Evolutionary conservation across 2,113 vertebrate genomes (phyloP).

Genomic region (Mus spicilegus): DNA sequence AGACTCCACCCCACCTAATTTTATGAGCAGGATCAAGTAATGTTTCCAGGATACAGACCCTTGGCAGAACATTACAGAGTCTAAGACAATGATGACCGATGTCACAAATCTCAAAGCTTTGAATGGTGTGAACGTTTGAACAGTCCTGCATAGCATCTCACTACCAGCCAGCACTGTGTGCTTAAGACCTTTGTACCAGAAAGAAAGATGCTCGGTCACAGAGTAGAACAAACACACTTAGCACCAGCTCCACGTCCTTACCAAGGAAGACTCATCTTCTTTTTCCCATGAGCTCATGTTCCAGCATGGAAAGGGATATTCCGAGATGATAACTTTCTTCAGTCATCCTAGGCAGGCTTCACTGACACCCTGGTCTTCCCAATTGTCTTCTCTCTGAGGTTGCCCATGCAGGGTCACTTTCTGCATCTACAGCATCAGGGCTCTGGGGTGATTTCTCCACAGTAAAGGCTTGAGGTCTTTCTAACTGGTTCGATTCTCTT

Average conservation of each 20-base stretch:
- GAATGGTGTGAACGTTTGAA: neutral
- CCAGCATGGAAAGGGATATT: neutral
- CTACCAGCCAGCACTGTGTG: neutral
- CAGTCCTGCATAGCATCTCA: neutral
- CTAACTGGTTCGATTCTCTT: neutral
- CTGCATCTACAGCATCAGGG: no score
- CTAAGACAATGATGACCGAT: neutral
- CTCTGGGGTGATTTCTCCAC: neutral
- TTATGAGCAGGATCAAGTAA: neutral
- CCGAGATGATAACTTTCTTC: neutral
- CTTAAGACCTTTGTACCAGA: neutral
- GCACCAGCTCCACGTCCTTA: neutral
- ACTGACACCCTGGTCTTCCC: neutral
- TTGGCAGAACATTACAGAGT: neutral
- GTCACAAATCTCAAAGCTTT: neutral
- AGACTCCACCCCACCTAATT: conserved; percentile 53
- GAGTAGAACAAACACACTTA: neutral
- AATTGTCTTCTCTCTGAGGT: neutral
- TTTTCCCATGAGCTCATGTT: neutral
- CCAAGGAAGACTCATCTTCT: neutral
- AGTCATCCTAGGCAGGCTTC: neutral
- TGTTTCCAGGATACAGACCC: neutral
- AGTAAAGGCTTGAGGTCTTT: neutral
- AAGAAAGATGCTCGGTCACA: neutral
- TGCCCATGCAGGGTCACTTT: neutral